Evolutionary conservation across 1,140 invertebrate genomes (phyloP).

Genomic region (Drosophila malerkotliana): DNA sequence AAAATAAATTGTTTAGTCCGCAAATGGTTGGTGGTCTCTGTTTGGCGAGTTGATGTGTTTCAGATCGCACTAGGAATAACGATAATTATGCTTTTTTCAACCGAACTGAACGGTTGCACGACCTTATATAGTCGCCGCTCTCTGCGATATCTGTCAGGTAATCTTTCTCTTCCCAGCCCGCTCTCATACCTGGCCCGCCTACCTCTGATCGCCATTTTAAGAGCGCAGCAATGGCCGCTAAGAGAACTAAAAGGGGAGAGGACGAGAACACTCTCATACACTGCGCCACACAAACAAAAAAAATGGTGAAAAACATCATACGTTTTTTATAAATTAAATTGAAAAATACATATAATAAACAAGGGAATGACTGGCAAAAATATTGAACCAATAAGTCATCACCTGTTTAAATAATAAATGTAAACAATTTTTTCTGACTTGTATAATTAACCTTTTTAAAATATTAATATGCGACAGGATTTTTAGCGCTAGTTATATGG

Average conservation of each 20-base stretch:
- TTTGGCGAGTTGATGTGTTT: conserved; percentile 4
- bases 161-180: not conserved
- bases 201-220: conserved; percentile 54
- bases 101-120: conserved; percentile 36
- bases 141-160: not conserved
- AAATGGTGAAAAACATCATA: not conserved
- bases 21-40: conserved; percentile 8
- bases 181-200: not conserved
- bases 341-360: conserved; percentile 12
- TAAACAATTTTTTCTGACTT: not conserved
- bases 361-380: not conserved
- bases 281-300: conserved; percentile 6
- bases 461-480: not conserved
- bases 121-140: conserved; percentile 56
- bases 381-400: conserved; percentile 3
- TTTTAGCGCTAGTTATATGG: not conserved
- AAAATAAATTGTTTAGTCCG: conserved; percentile 11
- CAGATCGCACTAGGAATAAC: not conserved
- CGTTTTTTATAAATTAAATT: conserved; percentile 1
- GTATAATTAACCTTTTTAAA: not conserved
- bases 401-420: conserved; percentile 22
- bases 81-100: conserved; percentile 16
- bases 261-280: conserved; percentile 24
- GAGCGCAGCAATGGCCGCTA: conserved; percentile 40
- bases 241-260: conserved; percentile 25